These are phyloP conservation scores for Dasyurus viverrinus DNA, from an alignment of 2,113 vertebrate genomes.

Conservation along the genomic window DNA sequence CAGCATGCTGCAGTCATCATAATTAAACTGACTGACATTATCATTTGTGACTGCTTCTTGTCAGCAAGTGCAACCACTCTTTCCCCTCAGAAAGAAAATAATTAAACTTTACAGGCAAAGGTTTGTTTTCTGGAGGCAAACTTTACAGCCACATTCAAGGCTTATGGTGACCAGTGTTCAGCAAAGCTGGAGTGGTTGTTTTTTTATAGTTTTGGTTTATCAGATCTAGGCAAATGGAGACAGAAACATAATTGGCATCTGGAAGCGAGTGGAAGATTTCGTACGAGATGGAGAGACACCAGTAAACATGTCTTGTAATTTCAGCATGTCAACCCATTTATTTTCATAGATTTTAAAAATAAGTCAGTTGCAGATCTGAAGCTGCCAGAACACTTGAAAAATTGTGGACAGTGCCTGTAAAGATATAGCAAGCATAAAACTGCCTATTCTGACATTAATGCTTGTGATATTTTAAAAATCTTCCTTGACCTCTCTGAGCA, in stretches of 20 bases:
- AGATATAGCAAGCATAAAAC: neutral
- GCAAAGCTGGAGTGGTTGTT: constrained; percentile 11
- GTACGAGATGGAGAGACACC: neutral
- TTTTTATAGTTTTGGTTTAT: constrained; percentile 9
- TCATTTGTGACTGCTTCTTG: constrained; percentile 63
- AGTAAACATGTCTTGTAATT: neutral
- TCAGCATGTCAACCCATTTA: neutral
- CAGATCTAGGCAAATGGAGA: neutral
- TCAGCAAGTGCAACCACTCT: constrained; percentile 50
- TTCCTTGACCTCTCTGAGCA: neutral
- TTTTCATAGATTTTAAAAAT: neutral
- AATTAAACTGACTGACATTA: constrained; percentile 70
- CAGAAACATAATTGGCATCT: neutral
- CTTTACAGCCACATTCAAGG: constrained; percentile 37
- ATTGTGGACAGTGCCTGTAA: neutral
- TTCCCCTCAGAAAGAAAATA: neutral
- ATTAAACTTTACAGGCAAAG: constrained; percentile 33
- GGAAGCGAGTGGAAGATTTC: neutral
- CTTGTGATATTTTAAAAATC: neutral
- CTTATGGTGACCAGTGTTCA: constrained; percentile 31
- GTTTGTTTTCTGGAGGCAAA: constrained; percentile 58
- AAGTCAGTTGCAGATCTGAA: neutral
- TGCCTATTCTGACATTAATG: neutral
- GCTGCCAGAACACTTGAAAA: neutral
- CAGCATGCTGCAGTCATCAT: constrained; percentile 57